Evolutionary conservation across 1,140 invertebrate genomes (phyloP), one percentile per base, ranked within the genome.

Genomic region (Aricia agestis): DNA sequence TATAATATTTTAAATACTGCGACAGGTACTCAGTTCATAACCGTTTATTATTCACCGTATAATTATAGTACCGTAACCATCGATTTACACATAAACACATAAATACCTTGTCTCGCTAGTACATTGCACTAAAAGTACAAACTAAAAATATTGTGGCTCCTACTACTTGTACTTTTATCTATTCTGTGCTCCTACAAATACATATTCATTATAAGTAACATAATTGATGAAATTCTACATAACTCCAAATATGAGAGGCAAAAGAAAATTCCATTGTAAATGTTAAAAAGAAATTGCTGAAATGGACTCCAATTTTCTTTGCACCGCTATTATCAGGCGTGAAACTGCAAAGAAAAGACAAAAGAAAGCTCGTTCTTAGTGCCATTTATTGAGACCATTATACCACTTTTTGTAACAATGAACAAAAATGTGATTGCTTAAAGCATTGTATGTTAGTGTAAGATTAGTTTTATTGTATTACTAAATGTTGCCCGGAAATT

Each of bases 371-470:
- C 42, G 42, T 52, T 52, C 42, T 52, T 52, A 15, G 42, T 52
- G 45, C 45, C 45, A 52, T 52, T 52, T 52, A 52, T 52, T 52
- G 45, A 52, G 45, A 52, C 45, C 45, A 52, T 52, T 52, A 52
- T 52, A 52, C 45, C 45, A 13, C 45, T 11, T 52, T 36, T 36
- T 36, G 13, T 52, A 15, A 52, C 45, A 52, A 52, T 52, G 45
- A 10, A 52, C 45, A 52, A 52, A 15, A 52, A 36, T 36, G 45
- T 52, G 45, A 52, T 52, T 52, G 45, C 13, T 52, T 52, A 3
- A 13, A 11, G 13, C 45, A 11, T 42, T 9, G 11, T 42, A 42
- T 11, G 11, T n/a, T n/a, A n/a, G 11, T 6, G 41, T 52, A 15
- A 52, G 45, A 52, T 52, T 52, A 36, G 36, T 36, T 36, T 25